Percentiles rank a stretch among this genome's conserved stretches.
These are phyloP conservation scores for Allygus modestus DNA, from an alignment of 2,888 invertebrate species.

Conservation along the genomic window DNA sequence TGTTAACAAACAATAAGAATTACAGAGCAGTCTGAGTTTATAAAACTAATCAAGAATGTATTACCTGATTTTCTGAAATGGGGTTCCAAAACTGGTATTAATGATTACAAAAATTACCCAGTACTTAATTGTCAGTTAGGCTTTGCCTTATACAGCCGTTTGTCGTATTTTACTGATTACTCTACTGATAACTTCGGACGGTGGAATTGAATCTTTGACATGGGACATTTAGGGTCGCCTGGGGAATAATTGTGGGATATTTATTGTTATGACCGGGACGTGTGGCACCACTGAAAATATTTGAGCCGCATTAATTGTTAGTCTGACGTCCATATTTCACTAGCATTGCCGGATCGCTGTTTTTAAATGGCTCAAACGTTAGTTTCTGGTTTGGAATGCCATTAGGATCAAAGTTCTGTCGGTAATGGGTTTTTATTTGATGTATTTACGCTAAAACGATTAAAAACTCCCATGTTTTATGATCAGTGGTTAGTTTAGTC, in stretches of 20 bases:
- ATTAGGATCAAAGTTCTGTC: slow-evolving; percentile 10
- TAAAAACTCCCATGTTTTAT: background rate
- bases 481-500: background rate
- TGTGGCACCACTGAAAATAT: slow-evolving; percentile 58
- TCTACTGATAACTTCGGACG: background rate
- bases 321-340: slow-evolving; percentile 10
- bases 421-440: slow-evolving; percentile 21
- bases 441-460: background rate
- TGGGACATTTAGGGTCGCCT: slow-evolving; percentile 13
- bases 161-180: background rate
- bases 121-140: too few relatives aligned
- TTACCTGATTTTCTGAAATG: too few relatives aligned
- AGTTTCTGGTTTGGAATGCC: slow-evolving; percentile 17
- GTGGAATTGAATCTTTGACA: slow-evolving; percentile 31
- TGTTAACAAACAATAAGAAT: too few relatives aligned
- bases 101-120: too few relatives aligned
- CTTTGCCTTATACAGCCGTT: background rate
- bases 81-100: too few relatives aligned
- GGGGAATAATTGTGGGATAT: slow-evolving; percentile 46
- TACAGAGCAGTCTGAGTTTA: too few relatives aligned
- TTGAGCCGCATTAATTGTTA: slow-evolving; percentile 42
- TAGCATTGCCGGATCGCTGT: background rate
- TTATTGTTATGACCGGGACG: slow-evolving; percentile 42
- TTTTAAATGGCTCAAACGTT: slow-evolving; percentile 18
- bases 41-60: too few relatives aligned